These are phyloP conservation scores for Acrobasis repandana DNA, from an alignment of 2,888 invertebrate genomes.

Conservation along the genomic window DNA sequence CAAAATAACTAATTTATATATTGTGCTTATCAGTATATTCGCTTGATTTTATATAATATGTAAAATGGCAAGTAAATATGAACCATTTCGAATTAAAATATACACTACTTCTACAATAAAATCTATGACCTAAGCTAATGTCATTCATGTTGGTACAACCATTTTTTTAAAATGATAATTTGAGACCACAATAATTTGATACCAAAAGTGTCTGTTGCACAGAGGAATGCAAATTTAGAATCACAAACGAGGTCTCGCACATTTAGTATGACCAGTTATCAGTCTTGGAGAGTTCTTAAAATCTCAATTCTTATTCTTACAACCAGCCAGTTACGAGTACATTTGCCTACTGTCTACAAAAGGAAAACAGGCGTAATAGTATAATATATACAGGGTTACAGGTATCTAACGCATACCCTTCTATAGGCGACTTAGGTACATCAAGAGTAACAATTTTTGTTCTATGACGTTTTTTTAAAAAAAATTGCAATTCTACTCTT, in stretches of 20 bases:
- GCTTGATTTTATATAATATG: constrained; percentile 26
- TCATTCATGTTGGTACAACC: constrained; percentile 60
- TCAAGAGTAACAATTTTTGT: no score
- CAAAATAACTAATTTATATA: constrained; percentile 5
- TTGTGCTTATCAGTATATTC: constrained; percentile 10
- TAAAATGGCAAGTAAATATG: constrained; percentile 30
- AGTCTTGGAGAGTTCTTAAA: constrained; percentile 56
- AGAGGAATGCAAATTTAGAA: constrained; percentile 70
- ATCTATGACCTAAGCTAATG: constrained; percentile 43
- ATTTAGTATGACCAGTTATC: constrained; percentile 51
- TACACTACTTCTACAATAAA: constrained; percentile 5
- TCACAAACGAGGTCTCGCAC: constrained; percentile 52
- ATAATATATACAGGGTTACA: no score
- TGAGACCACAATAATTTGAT: constrained; percentile 66
- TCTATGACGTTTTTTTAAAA: no score
- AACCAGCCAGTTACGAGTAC: no score
- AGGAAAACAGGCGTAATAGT: no score
- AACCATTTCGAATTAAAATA: constrained; percentile 4
- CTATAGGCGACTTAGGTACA: no score
- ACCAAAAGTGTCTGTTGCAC: constrained; percentile 42
- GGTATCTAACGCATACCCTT: no score
- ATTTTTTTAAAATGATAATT: constrained; percentile 49
- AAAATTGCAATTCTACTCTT: no score
- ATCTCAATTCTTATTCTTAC: constrained; percentile 8
- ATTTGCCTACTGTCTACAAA: no score